Conservation (phyloP, 2,888 invertebrate species). For the Luperina testacea region DNA sequence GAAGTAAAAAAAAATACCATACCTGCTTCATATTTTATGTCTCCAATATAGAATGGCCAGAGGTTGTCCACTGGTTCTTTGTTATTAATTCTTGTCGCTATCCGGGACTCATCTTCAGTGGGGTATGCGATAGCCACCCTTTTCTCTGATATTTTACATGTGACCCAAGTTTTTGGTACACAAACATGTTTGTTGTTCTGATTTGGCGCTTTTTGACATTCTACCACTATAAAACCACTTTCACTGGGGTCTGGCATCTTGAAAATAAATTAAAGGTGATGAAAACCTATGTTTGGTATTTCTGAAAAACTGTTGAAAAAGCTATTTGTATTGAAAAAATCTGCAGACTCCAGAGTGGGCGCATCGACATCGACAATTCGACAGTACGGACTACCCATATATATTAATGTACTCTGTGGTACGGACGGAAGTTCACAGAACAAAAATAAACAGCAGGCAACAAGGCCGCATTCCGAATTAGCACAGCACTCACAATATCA, state of each 20-base stretch:
- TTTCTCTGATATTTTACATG: neutral
- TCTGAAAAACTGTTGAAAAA: neutral
- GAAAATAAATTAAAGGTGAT: conserved; percentile 13
- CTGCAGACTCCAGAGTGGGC: neutral
- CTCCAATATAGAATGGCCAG: conserved; percentile 17
- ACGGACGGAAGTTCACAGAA: too few relatives aligned
- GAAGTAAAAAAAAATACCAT: neutral
- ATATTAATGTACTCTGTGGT: too few relatives aligned
- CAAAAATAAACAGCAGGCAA: too few relatives aligned
- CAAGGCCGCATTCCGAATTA: too few relatives aligned
- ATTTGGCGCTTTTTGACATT: conserved; percentile 22
- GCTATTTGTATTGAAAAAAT: neutral
- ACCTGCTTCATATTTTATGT: conserved; percentile 35
- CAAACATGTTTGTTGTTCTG: conserved; percentile 29
- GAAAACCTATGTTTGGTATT: neutral
- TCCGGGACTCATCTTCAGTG: conserved; percentile 4
- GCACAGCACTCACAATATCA: too few relatives aligned
- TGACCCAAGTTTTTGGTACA: conserved; percentile 35
- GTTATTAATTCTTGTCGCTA: neutral
- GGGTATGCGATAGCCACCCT: conserved; percentile 34
- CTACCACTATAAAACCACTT: conserved; percentile 23
- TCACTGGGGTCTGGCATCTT: conserved; percentile 23
- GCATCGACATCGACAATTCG: too few relatives aligned
- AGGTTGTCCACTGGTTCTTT: neutral
- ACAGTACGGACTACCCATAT: too few relatives aligned